Evolutionary conservation across 2,797 vertebrate genomes (phyloP), one percentile per base, ranked within the genome.

Genomic region (Hippoglossus hippoglossus): DNA sequence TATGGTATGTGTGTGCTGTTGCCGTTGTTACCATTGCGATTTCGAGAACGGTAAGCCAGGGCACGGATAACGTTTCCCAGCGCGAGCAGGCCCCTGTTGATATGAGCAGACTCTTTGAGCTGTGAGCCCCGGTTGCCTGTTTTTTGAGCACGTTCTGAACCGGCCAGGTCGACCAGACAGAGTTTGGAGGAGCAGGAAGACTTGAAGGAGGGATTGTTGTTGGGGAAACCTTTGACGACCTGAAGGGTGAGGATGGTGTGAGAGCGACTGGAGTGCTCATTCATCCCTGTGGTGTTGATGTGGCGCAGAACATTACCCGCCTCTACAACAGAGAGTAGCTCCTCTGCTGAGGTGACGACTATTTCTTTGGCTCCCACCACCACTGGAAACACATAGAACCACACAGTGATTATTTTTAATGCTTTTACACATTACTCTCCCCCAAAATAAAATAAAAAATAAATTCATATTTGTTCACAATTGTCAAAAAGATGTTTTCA

Each of bases 21-120:
- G 18, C 49, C 44, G 65, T 0, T 61, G 51, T 88, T 83, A 28
- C 76, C 94, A 71, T 94, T 94, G 22, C 92, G 93, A 76, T 71
- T 81, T 13, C 65, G 79, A 1, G 91, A 91, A 1, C 92, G 91
- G 54, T 96, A 94, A 39, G 95, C 94, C 28, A 98, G 95, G 39
- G 96, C 96, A 0, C 96, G 96, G 86, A 98, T 97, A 34, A 98
- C 97, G 0, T 97, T 98, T 56, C 96, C 94, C 71, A 98, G 88
- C 0, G 96, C 96, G 26, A 98, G 88, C 44, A 98, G 85, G 50
- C 95, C 96, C 16, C 95, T 95, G 25, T 98, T 98, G 81, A 98
- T 98, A 46, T 95, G 93, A 81, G 94, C 79, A 9, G 96, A 96
- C 87, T 98, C 97, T 90, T 97, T 96, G 83, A 98, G 95, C 6